Evolutionary conservation across 2,888 invertebrate genomes (phyloP).

Genomic region (Scrobipalpa atriplicella): DNA sequence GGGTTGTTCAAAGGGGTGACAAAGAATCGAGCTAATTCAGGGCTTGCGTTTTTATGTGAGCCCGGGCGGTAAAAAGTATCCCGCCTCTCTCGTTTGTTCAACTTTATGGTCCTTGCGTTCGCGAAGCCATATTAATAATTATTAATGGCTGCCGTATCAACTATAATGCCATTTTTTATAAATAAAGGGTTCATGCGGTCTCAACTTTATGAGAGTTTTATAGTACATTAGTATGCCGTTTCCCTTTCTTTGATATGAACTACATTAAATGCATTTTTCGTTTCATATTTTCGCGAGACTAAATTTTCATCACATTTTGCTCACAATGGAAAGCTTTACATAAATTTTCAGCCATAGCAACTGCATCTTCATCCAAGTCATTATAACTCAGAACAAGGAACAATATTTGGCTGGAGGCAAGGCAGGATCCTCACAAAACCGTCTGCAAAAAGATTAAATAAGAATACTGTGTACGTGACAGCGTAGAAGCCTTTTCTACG

Average conservation of each 20-base stretch:
- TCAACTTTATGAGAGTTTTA: constrained; percentile 56
- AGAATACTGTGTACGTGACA: constrained; percentile 77
- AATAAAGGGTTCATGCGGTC: constrained; percentile 59
- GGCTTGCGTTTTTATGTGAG: constrained; percentile 80
- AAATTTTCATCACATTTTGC: constrained; percentile 3
- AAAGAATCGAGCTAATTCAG: constrained; percentile 82
- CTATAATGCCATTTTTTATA: constrained; percentile 62
- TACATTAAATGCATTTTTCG: not conserved
- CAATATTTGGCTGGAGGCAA: constrained; percentile 51
- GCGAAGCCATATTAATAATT: constrained; percentile 77
- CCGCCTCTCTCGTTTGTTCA: constrained; percentile 82
- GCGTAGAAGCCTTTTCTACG: constrained; percentile 68
- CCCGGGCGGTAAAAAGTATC: constrained; percentile 80
- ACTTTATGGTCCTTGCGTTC: constrained; percentile 74
- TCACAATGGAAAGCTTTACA: constrained; percentile 20
- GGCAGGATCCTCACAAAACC: constrained; percentile 57
- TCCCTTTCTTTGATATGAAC: not conserved
- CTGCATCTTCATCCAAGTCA: constrained; percentile 38
- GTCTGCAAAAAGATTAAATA: constrained; percentile 74
- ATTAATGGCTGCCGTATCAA: constrained; percentile 75
- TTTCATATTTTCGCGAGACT: not conserved
- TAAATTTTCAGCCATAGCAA: constrained; percentile 21
- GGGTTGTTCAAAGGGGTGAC: constrained; percentile 82
- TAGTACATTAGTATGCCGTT: constrained; percentile 17
- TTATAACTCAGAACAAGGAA: constrained; percentile 41